A percentile compares a stretch with the other conserved stretches of the same genome.
phyloP scores from a whole-genome alignment of 2,797 vertebrate genomes.

The Otolemur crassicaudatus region DNA sequence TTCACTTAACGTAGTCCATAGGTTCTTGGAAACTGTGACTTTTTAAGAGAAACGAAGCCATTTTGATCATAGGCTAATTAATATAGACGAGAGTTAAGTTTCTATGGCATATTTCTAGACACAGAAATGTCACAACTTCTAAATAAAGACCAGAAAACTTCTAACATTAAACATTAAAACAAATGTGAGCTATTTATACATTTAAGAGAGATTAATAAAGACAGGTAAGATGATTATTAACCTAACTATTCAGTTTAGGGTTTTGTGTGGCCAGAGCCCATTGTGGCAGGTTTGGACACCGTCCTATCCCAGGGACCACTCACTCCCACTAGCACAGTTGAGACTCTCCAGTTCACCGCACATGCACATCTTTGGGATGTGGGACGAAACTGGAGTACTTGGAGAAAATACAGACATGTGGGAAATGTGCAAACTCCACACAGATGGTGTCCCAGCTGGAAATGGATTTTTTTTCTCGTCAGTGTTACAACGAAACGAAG shows the following conservation, averaged over 20 bases:
- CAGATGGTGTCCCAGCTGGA: neutral
- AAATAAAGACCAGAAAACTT: neutral
- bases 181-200: neutral
- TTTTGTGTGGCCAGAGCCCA: neutral
- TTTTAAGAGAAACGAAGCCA: neutral
- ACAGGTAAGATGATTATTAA: neutral
- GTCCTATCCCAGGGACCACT: neutral
- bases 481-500: neutral
- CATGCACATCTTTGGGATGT: neutral
- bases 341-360: neutral
- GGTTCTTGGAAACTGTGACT: neutral
- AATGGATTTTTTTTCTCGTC: neutral
- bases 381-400: neutral
- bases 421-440: neutral
- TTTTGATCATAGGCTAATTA: neutral
- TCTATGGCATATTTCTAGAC: neutral
- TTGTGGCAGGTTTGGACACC: neutral
- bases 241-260: neutral
- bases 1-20: neutral
- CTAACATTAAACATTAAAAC: neutral
- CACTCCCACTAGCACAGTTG: neutral
- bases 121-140: neutral
- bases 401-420: neutral
- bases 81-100: neutral
- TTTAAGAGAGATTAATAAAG: neutral